These are phyloP conservation scores for Metacarcinus magister DNA, from an alignment of 2,888 invertebrate species.

Conservation along the genomic window DNA sequence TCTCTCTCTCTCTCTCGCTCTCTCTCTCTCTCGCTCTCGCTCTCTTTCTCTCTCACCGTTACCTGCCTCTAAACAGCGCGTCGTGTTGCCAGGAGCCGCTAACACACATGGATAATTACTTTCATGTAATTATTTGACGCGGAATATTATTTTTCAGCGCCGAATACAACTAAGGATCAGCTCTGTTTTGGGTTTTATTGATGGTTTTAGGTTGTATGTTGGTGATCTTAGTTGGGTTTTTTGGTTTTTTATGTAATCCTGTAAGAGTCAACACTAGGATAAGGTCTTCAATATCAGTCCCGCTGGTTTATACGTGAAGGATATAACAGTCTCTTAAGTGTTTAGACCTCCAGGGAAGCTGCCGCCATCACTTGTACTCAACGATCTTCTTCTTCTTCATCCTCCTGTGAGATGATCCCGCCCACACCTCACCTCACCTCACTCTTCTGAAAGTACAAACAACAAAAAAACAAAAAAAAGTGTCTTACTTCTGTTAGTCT, in stretches of 20 bases:
- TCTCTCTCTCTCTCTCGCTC: not conserved
- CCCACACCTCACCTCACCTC: not conserved
- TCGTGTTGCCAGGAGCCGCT: not conserved
- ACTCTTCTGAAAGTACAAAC: not conserved
- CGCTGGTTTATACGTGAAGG: too few species aligned
- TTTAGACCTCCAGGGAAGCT: not conserved
- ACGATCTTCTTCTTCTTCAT: not conserved
- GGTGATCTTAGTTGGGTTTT: too few species aligned
- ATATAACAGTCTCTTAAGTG: too few species aligned
- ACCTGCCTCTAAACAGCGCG: not conserved
- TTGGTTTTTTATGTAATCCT: too few species aligned
- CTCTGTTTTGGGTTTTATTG: too few species aligned
- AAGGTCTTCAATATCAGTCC: too few species aligned
- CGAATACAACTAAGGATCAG: too few species aligned
- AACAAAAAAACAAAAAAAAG: too few species aligned
- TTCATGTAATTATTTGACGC: not conserved
- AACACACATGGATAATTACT: constrained; percentile 26
- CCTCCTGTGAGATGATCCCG: not conserved
- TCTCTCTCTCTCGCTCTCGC: not conserved
- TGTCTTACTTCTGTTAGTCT: not conserved
- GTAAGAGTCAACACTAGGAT: too few species aligned
- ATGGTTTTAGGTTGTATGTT: too few species aligned
- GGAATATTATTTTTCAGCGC: not conserved
- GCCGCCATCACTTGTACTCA: not conserved
- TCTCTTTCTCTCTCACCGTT: not conserved